Evolutionary conservation across 2,888 invertebrate species (phyloP), one percentile per base, ranked within the genome.

Genomic region (Hipparchia semele): DNA sequence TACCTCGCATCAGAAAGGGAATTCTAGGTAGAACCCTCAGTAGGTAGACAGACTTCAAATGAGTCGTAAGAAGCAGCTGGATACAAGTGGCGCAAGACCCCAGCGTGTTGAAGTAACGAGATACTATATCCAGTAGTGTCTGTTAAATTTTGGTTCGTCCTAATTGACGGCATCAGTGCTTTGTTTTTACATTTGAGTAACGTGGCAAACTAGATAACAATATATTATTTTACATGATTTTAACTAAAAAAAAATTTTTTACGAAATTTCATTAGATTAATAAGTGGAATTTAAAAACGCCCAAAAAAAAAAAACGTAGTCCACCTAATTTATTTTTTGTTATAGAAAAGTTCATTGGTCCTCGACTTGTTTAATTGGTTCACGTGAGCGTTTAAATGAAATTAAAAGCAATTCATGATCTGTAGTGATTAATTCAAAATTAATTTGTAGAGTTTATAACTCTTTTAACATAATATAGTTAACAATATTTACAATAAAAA

Each of bases 301-400:
- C 45, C 61, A 54, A 51, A 65, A 53, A n/a, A n/a, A 66, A 23
- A 5, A 46, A 10, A 23, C 23, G 39, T 39, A 53, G 23, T 46
- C 46, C n/a, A 45, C 8, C 45, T 39, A 46, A 49, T 62, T 62
- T 49, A 10, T 45, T 67, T 7, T 39, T 45, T 56, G n/a, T 6
- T 33, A 59, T 67, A 67, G 2, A 67, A 67, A 67, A 13, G 5
- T 67, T 13, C 8, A 70, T 75, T 76, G 75, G 75, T 76, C 75
- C 75, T 74, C 74, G 53, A 71, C 59, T 45, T 62, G 45, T 49
- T 65, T 49, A 49, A 65, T 75, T 75, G 75, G 75, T 74, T 70
- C 70, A 13, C 56, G 68, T 56, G 23, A 49, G 49, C 39, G 3
- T 5, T 39, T 39, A 4, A 39, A 39, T 2, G 2, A 39, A 39